phyloP scores from a whole-genome alignment of 1,140 invertebrate species.

The Apis laboriosa region DNA sequence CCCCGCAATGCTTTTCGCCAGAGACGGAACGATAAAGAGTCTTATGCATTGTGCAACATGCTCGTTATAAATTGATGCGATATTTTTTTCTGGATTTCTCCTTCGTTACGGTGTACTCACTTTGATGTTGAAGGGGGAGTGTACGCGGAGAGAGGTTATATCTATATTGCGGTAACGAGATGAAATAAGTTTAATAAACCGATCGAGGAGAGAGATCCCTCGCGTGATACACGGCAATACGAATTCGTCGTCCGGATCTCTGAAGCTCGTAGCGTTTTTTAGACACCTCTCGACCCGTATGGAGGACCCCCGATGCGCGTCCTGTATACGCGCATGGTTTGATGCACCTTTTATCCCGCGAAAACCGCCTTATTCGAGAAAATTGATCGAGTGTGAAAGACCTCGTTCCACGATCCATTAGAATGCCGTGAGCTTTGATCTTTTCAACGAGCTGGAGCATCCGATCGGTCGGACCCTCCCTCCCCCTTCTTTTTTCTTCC shows the following conservation, averaged over 20 bases:
- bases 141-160: not conserved
- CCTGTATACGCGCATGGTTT: conserved; percentile 65
- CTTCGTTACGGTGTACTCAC: not conserved
- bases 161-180: not conserved
- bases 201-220: not conserved
- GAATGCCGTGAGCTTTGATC: conserved; percentile 72
- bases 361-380: conserved; percentile 70
- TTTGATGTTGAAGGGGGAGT: not conserved
- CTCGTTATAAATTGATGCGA: not conserved
- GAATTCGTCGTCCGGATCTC: conserved; percentile 14
- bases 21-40: not conserved
- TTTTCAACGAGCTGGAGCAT: conserved; percentile 68
- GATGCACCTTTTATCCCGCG: conserved; percentile 75
- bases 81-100: not conserved
- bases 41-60: not conserved
- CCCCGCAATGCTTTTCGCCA: not conserved
- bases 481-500: not conserved
- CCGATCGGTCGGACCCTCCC: conserved; percentile 49
- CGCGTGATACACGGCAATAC: not conserved
- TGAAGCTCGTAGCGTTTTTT: conserved; percentile 39
- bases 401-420: conserved; percentile 67
- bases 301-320: conserved; percentile 49
- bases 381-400: conserved; percentile 75
- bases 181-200: conserved; percentile 1
- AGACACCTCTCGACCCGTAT: conserved; percentile 39